Conservation (phyloP, 1,140 invertebrate genomes). For the Ostrea edulis region DNA sequence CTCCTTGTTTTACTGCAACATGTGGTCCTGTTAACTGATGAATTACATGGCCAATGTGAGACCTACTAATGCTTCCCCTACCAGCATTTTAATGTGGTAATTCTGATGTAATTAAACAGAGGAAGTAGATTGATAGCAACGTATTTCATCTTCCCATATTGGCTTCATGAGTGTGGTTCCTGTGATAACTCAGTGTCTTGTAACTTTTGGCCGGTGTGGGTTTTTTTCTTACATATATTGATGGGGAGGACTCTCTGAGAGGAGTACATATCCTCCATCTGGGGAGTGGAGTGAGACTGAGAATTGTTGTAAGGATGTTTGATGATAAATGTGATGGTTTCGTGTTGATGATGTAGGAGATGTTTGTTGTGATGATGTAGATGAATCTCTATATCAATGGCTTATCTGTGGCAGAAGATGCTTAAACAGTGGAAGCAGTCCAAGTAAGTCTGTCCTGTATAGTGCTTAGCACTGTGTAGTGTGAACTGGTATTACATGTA, state of each 20-base stretch:
- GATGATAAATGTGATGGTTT: background rate
- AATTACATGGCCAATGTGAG: background rate
- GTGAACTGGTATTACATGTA: background rate
- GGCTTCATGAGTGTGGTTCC: background rate
- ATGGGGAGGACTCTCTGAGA: too few relatives aligned
- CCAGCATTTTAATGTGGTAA: background rate
- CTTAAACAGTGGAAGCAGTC: slow-evolving; percentile 1
- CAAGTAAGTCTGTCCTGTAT: background rate
- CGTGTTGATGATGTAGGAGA: background rate
- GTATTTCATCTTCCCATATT: background rate
- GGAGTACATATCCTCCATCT: too few relatives aligned
- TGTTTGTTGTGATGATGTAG: background rate
- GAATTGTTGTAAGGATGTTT: background rate
- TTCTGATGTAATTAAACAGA: slow-evolving; percentile 17
- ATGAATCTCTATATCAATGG: background rate
- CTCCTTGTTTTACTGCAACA: slow-evolving; percentile 20
- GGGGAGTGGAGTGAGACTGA: too few relatives aligned
- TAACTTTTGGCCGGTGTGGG: background rate
- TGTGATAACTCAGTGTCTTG: background rate
- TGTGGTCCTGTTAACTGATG: background rate
- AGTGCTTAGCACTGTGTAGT: background rate
- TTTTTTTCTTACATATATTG: background rate
- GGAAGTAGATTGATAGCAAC: slow-evolving; percentile 3
- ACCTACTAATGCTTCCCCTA: background rate
- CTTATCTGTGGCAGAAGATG: slow-evolving; percentile 7